Percentiles rank a stretch among this genome's conserved stretches.
Evolutionary conservation across 2,797 vertebrate genomes (phyloP).

Genomic region (Anguilla megastoma): DNA sequence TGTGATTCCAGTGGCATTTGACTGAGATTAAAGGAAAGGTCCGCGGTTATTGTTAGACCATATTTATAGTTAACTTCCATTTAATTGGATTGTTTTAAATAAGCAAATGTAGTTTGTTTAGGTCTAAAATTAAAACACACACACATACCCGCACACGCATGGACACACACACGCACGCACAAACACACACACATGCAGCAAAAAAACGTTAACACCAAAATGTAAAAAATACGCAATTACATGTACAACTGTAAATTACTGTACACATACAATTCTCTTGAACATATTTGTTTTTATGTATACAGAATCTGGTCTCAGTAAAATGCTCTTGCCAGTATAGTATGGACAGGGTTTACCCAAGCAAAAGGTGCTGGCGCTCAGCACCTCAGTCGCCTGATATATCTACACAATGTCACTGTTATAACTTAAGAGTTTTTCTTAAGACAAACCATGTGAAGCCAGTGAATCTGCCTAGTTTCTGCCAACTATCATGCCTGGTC

Average conservation of each 20-base stretch:
- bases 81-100: slow-evolving; percentile 33
- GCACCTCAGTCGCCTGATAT: neutral
- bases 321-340: neutral
- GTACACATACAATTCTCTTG: neutral
- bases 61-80: slow-evolving; percentile 29
- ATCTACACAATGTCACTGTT: neutral
- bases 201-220: neutral
- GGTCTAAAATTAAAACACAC: neutral
- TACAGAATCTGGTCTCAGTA: neutral
- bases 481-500: neutral
- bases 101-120: neutral
- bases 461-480: neutral
- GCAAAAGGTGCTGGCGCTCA: neutral
- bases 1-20: slow-evolving; percentile 33
- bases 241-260: neutral
- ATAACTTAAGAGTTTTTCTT: neutral
- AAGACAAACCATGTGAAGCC: neutral
- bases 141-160: neutral
- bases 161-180: neutral
- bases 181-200: neutral
- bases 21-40: slow-evolving; percentile 32
- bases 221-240: neutral
- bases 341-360: neutral
- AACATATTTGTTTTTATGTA: neutral
- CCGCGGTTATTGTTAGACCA: slow-evolving; percentile 6